These are phyloP conservation scores for Mellivora capensis DNA, from an alignment of 2,113 vertebrate genomes.

Conservation along the genomic window DNA sequence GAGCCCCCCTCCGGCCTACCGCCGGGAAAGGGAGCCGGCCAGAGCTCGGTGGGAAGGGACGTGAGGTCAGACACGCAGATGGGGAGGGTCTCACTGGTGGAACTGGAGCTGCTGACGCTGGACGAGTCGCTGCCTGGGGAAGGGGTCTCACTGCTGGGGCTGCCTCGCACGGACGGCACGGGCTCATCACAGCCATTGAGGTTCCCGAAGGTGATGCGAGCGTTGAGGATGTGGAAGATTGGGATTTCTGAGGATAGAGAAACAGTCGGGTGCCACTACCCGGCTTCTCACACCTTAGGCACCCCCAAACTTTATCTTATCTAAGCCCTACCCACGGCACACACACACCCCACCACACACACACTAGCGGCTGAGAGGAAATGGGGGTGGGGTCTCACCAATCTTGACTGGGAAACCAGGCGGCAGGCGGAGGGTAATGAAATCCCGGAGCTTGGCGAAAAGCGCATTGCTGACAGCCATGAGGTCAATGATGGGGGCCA, in stretches of 20 bases:
- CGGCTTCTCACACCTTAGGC: neutral
- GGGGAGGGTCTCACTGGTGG: constrained; percentile 85
- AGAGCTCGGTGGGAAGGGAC: neutral
- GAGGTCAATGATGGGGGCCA: constrained; percentile 97
- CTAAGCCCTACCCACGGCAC: neutral
- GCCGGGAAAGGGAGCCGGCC: neutral
- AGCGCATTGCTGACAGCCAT: constrained; percentile 98
- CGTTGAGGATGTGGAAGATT: constrained; percentile 97
- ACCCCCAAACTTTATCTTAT: neutral
- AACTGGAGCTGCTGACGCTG: constrained; percentile 97
- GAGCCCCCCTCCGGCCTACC: neutral
- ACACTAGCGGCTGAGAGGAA: neutral
- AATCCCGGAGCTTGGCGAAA: constrained; percentile 96
- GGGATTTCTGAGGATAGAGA: constrained; percentile 90
- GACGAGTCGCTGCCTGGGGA: constrained; percentile 96
- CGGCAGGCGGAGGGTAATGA: constrained; percentile 95
- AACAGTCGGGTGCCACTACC: neutral
- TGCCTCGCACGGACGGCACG: constrained; percentile 85
- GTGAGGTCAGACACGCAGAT: fast-evolving
- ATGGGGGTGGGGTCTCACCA: constrained; percentile 79
- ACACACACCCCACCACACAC: neutral
- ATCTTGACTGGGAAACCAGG: constrained; percentile 97
- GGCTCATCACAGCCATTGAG: constrained; percentile 95
- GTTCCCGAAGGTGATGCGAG: constrained; percentile 98
- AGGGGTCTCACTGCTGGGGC: constrained; percentile 89